Evolutionary conservation across 2,113 vertebrate genomes (phyloP).

Genomic region (Nymphicus hollandicus): DNA sequence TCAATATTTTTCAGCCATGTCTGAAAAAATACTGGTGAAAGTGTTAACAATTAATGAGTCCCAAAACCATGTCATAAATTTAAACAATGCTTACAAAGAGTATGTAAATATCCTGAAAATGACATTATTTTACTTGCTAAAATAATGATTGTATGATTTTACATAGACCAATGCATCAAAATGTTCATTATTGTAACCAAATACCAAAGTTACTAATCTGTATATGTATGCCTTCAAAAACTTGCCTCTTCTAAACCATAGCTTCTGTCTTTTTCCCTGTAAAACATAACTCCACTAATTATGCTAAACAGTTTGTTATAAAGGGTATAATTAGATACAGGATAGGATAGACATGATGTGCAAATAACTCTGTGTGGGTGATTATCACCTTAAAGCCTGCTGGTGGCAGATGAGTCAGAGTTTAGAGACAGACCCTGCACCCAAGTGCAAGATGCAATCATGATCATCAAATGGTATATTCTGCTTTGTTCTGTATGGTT

Average conservation of each 20-base stretch:
- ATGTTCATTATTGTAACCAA: slow-evolving; percentile 40
- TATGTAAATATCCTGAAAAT: not conserved
- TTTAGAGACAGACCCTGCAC: slow-evolving; percentile 26
- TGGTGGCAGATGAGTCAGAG: slow-evolving; percentile 51
- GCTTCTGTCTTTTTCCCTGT: slow-evolving; percentile 37
- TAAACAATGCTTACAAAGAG: slow-evolving; percentile 12
- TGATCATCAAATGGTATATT: slow-evolving; percentile 20
- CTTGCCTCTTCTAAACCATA: slow-evolving; percentile 7
- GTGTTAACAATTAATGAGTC: slow-evolving; percentile 75
- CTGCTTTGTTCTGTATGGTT: not conserved
- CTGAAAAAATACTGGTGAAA: slow-evolving; percentile 62
- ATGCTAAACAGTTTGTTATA: slow-evolving; percentile 56
- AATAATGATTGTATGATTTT: not conserved
- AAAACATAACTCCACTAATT: slow-evolving; percentile 58
- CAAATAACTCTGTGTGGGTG: slow-evolving; percentile 64
- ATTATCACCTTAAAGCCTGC: slow-evolving; percentile 62
- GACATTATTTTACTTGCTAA: slow-evolving; percentile 35
- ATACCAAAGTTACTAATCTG: slow-evolving; percentile 22
- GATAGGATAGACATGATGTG: slow-evolving; percentile 49
- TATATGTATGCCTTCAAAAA: slow-evolving; percentile 31
- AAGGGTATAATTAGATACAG: slow-evolving; percentile 58
- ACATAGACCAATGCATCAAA: slow-evolving; percentile 6
- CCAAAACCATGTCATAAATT: slow-evolving; percentile 64
- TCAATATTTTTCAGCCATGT: slow-evolving; percentile 59
- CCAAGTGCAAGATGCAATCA: slow-evolving; percentile 24